These are phyloP conservation scores for Hydroisotoma schaefferi DNA, from an alignment of 2,888 invertebrate species.

Conservation along the genomic window DNA sequence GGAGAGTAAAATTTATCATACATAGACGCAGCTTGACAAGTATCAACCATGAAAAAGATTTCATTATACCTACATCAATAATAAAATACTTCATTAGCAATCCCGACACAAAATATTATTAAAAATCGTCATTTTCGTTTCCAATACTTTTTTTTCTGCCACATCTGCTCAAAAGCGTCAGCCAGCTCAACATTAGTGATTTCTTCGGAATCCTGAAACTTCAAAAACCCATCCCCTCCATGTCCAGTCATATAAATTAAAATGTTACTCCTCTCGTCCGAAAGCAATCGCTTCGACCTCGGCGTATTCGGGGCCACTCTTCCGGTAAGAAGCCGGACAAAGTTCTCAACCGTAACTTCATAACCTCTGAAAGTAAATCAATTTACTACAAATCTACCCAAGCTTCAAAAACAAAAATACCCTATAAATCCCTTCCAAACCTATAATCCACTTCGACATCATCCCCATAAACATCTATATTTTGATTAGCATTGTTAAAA, in stretches of 20 bases:
- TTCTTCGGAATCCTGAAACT: conserved; percentile 99
- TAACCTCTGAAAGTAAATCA: conserved; percentile 44
- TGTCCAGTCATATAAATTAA: conserved; percentile 93
- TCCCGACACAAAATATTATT: conserved; percentile 7
- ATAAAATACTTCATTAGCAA: background rate
- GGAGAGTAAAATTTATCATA: conserved; percentile 97
- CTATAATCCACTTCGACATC: conserved; percentile 99
- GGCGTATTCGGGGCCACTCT: conserved; percentile 89
- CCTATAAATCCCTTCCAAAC: conserved; percentile 52
- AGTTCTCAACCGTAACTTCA: conserved; percentile 95
- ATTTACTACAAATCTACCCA: background rate
- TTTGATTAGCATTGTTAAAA: conserved; percentile 95
- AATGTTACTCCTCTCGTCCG: conserved; percentile 95
- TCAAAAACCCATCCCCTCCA: conserved; percentile 97
- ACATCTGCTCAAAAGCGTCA: conserved; percentile 99
- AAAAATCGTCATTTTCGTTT: conserved; percentile 9
- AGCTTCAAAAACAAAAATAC: background rate
- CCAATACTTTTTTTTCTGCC: conserved; percentile 85
- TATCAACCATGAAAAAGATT: conserved; percentile 97
- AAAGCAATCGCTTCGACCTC: conserved; percentile 86
- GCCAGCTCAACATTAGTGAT: conserved; percentile 97
- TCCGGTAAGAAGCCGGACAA: conserved; percentile 92
- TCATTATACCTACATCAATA: conserved; percentile 79
- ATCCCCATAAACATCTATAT: conserved; percentile 98
- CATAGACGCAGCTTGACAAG: conserved; percentile 98